Conservation (phyloP, 2,113 vertebrate genomes). For the Thryonomys swinderianus region DNA sequence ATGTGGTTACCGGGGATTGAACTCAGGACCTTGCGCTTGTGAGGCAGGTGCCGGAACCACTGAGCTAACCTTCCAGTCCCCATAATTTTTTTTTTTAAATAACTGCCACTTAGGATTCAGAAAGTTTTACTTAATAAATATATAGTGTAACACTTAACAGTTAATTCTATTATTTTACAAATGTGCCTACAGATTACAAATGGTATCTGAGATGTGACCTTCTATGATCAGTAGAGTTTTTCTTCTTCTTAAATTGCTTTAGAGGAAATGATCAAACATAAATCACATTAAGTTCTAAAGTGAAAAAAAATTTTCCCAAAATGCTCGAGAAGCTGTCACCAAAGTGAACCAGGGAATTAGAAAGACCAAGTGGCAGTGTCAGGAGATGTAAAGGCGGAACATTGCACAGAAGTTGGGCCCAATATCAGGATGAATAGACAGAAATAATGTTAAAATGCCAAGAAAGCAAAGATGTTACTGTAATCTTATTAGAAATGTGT, state of each 20-base stretch:
- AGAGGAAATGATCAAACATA: constrained; percentile 19
- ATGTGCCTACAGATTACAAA: background rate
- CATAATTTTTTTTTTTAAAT: no score
- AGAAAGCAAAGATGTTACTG: background rate
- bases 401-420: background rate
- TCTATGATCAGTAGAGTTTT: background rate
- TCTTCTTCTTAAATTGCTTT: background rate
- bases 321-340: background rate
- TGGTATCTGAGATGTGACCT: background rate
- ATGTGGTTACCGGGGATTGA: no score
- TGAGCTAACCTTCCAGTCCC: no score
- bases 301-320: constrained; percentile 5
- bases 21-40: no score
- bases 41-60: no score
- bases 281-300: constrained; percentile 1
- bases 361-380: background rate
- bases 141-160: background rate
- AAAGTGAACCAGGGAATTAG: background rate
- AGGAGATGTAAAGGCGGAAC: background rate
- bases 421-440: background rate
- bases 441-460: background rate
- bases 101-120: constrained; percentile 18
- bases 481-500: background rate
- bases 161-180: constrained; percentile 44
- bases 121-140: constrained; percentile 56